These are phyloP conservation scores for Neopipo cinnamomea DNA, from an alignment of 2,113 vertebrate species.

Conservation along the genomic window DNA sequence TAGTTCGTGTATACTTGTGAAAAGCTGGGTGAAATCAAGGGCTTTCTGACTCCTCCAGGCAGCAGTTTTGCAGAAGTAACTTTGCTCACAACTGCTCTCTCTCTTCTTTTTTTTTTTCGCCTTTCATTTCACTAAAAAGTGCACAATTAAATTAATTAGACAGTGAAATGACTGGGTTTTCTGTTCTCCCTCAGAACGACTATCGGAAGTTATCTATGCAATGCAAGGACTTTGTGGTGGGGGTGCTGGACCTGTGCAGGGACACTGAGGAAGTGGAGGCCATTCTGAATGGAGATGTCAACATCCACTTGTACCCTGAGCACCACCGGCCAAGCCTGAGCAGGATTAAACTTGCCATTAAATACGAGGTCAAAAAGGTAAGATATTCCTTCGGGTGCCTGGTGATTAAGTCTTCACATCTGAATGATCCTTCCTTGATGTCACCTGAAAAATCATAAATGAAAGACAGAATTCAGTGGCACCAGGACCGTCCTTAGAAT, in stretches of 20 bases:
- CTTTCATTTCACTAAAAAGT: neutral
- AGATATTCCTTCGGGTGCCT: neutral
- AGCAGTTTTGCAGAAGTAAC: neutral
- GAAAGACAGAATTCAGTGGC: neutral
- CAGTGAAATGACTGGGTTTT: neutral
- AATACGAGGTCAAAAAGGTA: slow-evolving; percentile 98
- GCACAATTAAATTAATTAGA: neutral
- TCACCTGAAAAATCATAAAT: neutral
- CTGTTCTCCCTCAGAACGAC: slow-evolving; percentile 82
- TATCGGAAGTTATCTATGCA: slow-evolving; percentile 99
- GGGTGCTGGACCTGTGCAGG: slow-evolving; percentile 94
- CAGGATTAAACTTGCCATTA: slow-evolving; percentile 93
- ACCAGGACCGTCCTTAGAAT: neutral
- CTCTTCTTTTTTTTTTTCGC: neutral
- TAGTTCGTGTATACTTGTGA: neutral
- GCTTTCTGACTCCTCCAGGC: neutral
- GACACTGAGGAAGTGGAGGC: slow-evolving; percentile 97
- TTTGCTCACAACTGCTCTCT: neutral
- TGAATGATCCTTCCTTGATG: neutral
- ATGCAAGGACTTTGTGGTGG: slow-evolving; percentile 98
- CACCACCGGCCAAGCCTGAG: slow-evolving; percentile 91
- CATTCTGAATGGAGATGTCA: slow-evolving; percentile 93
- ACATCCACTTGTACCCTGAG: slow-evolving; percentile 81
- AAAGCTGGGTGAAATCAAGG: neutral
- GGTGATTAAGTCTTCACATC: neutral